A percentile compares a stretch with the other conserved stretches of the same genome.
Conservation (phyloP, 53 echinoderm and acorn worm genomes). For the Stichopus horrens region DNA sequence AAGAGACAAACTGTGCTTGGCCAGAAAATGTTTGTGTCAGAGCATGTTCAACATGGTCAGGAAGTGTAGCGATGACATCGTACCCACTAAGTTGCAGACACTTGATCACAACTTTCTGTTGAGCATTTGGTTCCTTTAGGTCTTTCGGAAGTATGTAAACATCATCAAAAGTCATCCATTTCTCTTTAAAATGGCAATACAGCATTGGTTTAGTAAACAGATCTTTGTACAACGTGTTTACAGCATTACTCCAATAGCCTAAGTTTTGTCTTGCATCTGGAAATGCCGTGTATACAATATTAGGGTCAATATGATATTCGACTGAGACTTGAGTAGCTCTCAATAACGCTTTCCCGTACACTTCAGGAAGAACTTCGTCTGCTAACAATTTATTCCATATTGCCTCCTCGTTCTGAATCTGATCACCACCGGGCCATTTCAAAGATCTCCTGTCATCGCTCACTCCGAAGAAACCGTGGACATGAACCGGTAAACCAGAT, state of each 20-base stretch:
- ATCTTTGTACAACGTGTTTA: background rate
- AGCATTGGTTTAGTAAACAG: constrained; percentile 11
- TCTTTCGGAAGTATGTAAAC: background rate
- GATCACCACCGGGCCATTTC: constrained; percentile 62
- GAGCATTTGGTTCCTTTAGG: background rate
- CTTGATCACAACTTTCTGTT: background rate
- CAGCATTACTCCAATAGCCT: constrained; percentile 3
- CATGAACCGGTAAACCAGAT: constrained; percentile 57
- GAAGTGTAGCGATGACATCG: background rate
- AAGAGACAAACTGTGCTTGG: background rate
- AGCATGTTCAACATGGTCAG: background rate
- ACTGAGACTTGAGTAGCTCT: constrained; percentile 1
- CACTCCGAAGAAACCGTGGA: constrained; percentile 59
- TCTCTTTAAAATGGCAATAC: background rate
- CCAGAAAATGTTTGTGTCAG: background rate
- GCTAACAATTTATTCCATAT: constrained; percentile 51
- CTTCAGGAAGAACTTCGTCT: constrained; percentile 47
- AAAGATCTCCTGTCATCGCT: constrained; percentile 52
- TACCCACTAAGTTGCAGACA: background rate
- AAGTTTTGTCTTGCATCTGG: constrained; percentile 4
- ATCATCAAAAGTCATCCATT: too few relatives aligned
- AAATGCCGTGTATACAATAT: constrained; percentile 11
- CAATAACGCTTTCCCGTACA: constrained; percentile 51
- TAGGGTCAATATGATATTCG: background rate
- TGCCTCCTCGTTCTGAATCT: constrained; percentile 44